Evolutionary conservation across 2,113 vertebrate genomes (phyloP).

Genomic region (Neolamprologus cancellatus): DNA sequence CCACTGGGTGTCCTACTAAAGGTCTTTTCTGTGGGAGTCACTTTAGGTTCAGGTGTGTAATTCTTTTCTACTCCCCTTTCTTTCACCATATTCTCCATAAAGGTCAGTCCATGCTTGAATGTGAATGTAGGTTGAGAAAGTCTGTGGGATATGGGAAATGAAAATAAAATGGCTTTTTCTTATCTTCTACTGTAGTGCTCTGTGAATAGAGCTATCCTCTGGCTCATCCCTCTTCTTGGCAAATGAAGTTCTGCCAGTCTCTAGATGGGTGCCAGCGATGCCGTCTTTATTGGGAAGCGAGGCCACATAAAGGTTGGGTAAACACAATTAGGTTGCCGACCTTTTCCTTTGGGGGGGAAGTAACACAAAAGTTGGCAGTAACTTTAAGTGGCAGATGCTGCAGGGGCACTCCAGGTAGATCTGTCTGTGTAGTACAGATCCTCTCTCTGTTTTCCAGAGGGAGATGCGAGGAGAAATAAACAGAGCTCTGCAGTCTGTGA

Average conservation of each 20-base stretch:
- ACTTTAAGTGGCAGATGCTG: not conserved
- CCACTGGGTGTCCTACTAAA: not conserved
- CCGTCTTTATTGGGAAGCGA: not conserved
- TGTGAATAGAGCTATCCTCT: not conserved
- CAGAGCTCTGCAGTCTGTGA: not conserved
- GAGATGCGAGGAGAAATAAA: not conserved
- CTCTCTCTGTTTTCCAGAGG: not conserved
- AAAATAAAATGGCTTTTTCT: conserved; percentile 44
- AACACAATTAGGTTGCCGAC: not conserved
- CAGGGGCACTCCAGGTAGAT: not conserved
- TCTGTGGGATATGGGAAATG: not conserved
- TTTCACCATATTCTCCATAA: conserved; percentile 10
- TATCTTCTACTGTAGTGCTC: not conserved
- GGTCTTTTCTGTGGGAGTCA: conserved; percentile 2
- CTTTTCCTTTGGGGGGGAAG: not conserved
- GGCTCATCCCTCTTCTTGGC: not conserved
- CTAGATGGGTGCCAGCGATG: not conserved
- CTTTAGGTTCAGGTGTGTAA: not conserved
- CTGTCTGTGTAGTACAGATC: not conserved
- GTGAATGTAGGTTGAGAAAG: not conserved
- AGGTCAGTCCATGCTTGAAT: conserved; percentile 33
- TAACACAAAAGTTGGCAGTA: not conserved
- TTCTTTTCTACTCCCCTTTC: not conserved
- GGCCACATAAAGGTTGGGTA: conserved; percentile 8
- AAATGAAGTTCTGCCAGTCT: not conserved